These are phyloP conservation scores for Drosophila colorata DNA, from an alignment of 2,888 invertebrate genomes.

Conservation along the genomic window DNA sequence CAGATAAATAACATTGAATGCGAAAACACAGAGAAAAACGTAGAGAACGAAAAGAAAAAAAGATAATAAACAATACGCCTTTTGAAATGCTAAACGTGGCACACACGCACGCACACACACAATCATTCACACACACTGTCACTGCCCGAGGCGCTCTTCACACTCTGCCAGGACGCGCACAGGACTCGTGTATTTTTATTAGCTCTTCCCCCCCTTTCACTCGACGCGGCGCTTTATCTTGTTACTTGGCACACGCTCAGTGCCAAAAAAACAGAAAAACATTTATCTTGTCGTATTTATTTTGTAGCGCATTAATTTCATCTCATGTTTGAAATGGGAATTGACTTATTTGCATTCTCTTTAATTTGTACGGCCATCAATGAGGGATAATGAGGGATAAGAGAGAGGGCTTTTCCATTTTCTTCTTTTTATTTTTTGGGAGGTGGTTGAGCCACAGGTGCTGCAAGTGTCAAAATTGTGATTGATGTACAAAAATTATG, in stretches of 20 bases:
- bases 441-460: conserved; percentile 62
- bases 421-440: neutral
- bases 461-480: conserved; percentile 61
- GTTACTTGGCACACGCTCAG: conserved; percentile 56
- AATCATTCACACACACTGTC: conserved; percentile 18
- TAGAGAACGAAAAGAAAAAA: conserved; percentile 27
- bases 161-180: conserved; percentile 59
- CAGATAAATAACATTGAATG: conserved; percentile 76
- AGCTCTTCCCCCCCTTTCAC: conserved; percentile 31
- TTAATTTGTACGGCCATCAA: conserved; percentile 69
- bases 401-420: conserved; percentile 7
- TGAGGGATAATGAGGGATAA: conserved; percentile 33
- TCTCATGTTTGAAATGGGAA: conserved; percentile 65
- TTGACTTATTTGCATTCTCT: conserved; percentile 78
- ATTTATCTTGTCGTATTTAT: conserved; percentile 80
- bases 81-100: conserved; percentile 78
- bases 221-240: conserved; percentile 52
- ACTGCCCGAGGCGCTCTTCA: conserved; percentile 57
- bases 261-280: conserved; percentile 47
- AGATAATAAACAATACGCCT: conserved; percentile 74
- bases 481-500: conserved; percentile 67
- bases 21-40: conserved; percentile 51
- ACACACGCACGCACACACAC: conserved; percentile 32
- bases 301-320: conserved; percentile 75
- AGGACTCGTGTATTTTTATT: conserved; percentile 74